Evolutionary conservation across 2,888 invertebrate species (phyloP).

Genomic region (Zaprionus bogoriensis): DNA sequence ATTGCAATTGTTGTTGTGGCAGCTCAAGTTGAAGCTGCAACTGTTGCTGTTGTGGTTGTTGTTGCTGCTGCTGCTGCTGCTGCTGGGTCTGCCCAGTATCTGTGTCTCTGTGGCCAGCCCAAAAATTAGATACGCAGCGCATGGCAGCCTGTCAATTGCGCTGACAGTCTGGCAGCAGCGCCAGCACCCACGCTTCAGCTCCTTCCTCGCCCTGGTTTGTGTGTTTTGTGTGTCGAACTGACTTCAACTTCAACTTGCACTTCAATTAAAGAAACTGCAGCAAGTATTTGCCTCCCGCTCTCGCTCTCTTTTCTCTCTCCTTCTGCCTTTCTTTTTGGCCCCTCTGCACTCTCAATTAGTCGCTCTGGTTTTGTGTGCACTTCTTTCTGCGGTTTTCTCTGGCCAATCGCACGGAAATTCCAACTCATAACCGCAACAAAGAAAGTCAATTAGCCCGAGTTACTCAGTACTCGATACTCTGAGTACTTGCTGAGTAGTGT

Average conservation of each 20-base stretch:
- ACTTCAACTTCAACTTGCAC: slow-evolving; percentile 19
- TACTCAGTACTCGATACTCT: background rate
- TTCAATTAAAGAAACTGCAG: slow-evolving; percentile 13
- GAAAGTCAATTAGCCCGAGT: slow-evolving; percentile 40
- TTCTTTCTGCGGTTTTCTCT: slow-evolving; percentile 8
- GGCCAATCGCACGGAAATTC: slow-evolving; percentile 31
- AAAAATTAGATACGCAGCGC: slow-evolving; percentile 28
- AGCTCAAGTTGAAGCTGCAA: slow-evolving; percentile 11
- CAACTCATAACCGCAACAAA: slow-evolving; percentile 42
- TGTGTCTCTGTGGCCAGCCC: slow-evolving; percentile 12
- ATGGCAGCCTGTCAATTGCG: slow-evolving; percentile 1
- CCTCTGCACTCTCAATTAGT: background rate
- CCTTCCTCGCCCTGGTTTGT: background rate
- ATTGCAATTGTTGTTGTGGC: slow-evolving; percentile 47
- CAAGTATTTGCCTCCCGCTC: background rate
- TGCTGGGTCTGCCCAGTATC: background rate
- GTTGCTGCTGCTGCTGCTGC: slow-evolving; percentile 3
- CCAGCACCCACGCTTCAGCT: background rate
- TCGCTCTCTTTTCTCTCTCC: background rate
- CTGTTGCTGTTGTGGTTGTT: slow-evolving; percentile 12
- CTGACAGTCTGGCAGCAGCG: background rate
- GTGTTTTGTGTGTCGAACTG: background rate
- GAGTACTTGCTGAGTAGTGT: too few relatives aligned
- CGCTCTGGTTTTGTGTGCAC: background rate
- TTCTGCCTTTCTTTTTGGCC: background rate